Base-by-base conservation (phyloP, 2,888 invertebrate genomes). In the Lasioglossum calceatum region DNA sequence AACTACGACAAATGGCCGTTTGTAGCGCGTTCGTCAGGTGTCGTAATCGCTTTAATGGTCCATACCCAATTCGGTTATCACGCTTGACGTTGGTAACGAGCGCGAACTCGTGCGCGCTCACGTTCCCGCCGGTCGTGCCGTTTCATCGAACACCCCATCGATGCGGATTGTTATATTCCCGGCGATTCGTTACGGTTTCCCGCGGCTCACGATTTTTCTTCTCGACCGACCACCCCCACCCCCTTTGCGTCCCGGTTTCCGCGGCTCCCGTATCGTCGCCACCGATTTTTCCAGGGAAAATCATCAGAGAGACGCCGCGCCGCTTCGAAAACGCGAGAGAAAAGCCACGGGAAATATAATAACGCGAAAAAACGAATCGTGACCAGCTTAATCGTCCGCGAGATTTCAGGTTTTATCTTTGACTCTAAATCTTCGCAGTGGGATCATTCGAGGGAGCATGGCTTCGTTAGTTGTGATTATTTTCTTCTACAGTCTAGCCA, bases 21-120 rank as follows among this genome's bases (percentile, higher is more conserved):
- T 81, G 88, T 83, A 79, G 88, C 88, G 90, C 90, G 87, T 90
- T 90, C 88, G 82, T 88, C 90, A 87, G 87, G 84, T 87, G 90
- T 87, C 84, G 89, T 89, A 88, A 90, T 90, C 90, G 90, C 87
- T 90, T 90, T 90, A 90, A 90, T 89, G 90, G 89, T 86, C 89
- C 90, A 80, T 90, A 84, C 87, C 86, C 90, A 88, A 90, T 89
- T 88, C 90, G 90, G 89, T 90, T 90, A 90, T 90, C 89, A 81
- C 90, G 90, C 88, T 81, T 77, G 84, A 87, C 72, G 89, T 77
- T 80, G 84, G 47, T 78, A 86, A 84, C 87, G 84, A 87, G 84
- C 82, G 77, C 70, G 79, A 80, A 61, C 67, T 58, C 58, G 70
- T 58, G 74, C 42, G 73, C 81, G 76, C 78, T 86, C 81, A 76